Evolutionary conservation across 92 coral and sea anemone species (phyloP), one percentile per base, ranked within the genome.

Genomic region (Blastomussa wellsi): DNA sequence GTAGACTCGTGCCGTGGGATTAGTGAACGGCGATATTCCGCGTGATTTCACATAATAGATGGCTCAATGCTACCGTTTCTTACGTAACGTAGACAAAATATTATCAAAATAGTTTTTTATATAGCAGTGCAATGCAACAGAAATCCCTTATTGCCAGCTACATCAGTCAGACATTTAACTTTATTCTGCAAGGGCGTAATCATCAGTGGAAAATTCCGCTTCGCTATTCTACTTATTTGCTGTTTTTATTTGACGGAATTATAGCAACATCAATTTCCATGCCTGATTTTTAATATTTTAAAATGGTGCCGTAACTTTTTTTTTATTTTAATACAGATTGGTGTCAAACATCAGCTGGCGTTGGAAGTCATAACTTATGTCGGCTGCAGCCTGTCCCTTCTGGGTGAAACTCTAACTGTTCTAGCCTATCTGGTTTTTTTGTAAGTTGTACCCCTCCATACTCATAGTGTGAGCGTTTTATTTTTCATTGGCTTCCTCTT

Each of bases 371-470:
- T 90, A 13, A 92, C 93, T 24, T 92, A 83, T 59, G 55, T 92
- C 13, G 95, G 95, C 42, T 90, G 93, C 72, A 77, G 84, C 42
- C 77, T 90, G 15, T 92, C 95, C 8, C 89, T 92, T 37, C 7
- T 80, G 14, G 93, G 95, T 10, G 93, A 90, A 57, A 59, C 79
- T 10, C 42, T 90, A 5, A 92, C 95, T 16, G 79, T 92, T 4
- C 44, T 88, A 14, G 75, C 88, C 15, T 92, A 92, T 51, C 59
- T 84, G 11, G 35, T 84, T n/a, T 84, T 92, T 22, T 80, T 90
- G 95, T 92, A 83, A 92, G 93, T 87, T 36, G 20, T 26, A n/a
- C 74, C 7, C 48, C 19, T 36, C 13, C 2, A 16, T 2, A 12
- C 9, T 44, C 26, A 70, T 20, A 19, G n/a, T 20, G 0, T 1